phyloP scores from a whole-genome alignment of 2,888 invertebrate genomes.

The Cataglyphis livida region DNA sequence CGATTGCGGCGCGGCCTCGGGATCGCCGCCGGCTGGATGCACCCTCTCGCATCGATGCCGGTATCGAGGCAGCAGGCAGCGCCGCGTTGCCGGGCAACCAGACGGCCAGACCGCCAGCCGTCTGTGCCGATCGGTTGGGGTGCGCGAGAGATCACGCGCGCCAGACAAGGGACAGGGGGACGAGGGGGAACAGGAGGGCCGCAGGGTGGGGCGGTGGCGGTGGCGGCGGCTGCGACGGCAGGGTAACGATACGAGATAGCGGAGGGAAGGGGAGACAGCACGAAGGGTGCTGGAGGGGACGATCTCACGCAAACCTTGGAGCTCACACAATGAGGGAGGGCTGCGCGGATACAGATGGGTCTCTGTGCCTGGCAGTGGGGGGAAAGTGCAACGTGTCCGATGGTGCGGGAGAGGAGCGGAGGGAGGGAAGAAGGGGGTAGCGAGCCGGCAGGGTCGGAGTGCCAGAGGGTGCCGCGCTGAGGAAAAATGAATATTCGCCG shows the following conservation, averaged over 20 bases:
- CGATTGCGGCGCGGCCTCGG: conserved; percentile 65
- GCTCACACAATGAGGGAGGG: conserved; percentile 35
- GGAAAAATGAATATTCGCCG: conserved; percentile 48
- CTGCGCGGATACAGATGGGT: conserved; percentile 13
- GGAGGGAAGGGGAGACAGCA: not conserved
- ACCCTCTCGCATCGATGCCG: conserved; percentile 77
- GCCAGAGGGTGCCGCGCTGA: conserved; percentile 18
- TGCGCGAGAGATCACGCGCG: conserved; percentile 40
- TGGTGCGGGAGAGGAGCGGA: not conserved
- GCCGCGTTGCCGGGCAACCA: conserved; percentile 83
- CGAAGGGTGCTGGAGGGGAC: conserved; percentile 29
- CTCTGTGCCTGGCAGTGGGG: conserved; percentile 14
- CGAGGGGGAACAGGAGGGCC: conserved; percentile 9
- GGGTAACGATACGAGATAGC: not conserved
- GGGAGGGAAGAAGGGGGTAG: not conserved
- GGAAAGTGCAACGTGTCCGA: conserved; percentile 41
- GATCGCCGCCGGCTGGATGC: conserved; percentile 65
- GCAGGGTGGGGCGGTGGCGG: not conserved
- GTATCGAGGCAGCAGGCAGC: conserved; percentile 73
- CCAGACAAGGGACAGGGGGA: not conserved
- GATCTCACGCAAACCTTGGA: not conserved
- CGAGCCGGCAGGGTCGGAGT: conserved; percentile 30
- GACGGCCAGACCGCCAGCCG: conserved; percentile 81
- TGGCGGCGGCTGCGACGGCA: not conserved
- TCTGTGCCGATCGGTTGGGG: conserved; percentile 79